Percentiles rank a stretch among this genome's conserved stretches.
Evolutionary conservation across 2,113 vertebrate genomes (phyloP).

Genomic region (Zosterops pallidus): DNA sequence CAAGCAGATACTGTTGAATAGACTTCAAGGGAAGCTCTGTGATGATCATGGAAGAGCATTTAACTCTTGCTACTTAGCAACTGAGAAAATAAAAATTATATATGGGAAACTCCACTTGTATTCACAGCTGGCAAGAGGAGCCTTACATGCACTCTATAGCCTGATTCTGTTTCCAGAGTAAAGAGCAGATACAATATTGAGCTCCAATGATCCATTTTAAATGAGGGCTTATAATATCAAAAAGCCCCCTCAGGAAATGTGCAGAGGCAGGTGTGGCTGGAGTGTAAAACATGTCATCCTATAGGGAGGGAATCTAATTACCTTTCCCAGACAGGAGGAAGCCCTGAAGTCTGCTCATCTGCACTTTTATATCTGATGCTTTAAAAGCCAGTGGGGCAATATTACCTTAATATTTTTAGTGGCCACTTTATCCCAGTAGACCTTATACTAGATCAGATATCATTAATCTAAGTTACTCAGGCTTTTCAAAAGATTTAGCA

Average conservation of each 20-base stretch:
- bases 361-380: not conserved
- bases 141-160: not conserved
- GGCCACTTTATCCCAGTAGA: not conserved
- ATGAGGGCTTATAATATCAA: not conserved
- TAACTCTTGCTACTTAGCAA: slow-evolving; percentile 41
- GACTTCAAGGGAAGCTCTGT: slow-evolving; percentile 24
- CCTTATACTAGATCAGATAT: not conserved
- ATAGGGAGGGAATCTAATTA: slow-evolving; percentile 9
- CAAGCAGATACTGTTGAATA: slow-evolving; percentile 8
- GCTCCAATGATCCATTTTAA: not conserved
- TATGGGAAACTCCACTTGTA: not conserved
- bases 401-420: not conserved
- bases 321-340: not conserved
- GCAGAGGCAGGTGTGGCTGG: not conserved
- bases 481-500: not conserved
- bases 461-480: not conserved
- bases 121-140: not conserved
- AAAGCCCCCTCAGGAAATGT: not conserved
- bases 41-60: slow-evolving; percentile 16
- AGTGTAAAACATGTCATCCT: not conserved
- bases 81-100: slow-evolving; percentile 7
- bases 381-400: not conserved
- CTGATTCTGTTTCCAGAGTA: not conserved
- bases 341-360: not conserved
- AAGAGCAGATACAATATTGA: not conserved